phyloP scores from a whole-genome alignment of 2,888 invertebrate genomes.

The Macrosoma leucophasiata region DNA sequence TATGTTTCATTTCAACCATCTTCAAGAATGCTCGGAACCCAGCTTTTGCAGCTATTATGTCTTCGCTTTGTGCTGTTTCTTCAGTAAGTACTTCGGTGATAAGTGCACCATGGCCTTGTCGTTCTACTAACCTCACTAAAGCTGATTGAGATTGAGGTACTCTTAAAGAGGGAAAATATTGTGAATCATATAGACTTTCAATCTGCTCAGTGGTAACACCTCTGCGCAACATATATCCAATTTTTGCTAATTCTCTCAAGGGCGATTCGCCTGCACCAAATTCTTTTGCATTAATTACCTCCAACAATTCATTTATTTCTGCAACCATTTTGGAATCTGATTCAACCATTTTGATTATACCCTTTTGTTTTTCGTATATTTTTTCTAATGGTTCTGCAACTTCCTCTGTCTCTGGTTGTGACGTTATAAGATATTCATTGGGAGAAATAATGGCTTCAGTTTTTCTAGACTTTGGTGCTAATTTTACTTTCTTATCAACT shows the following conservation, averaged over 20 bases:
- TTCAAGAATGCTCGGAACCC: slow-evolving; percentile 91
- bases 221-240: slow-evolving; percentile 84
- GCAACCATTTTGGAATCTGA: slow-evolving; percentile 77
- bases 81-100: slow-evolving; percentile 89
- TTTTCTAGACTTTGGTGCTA: slow-evolving; percentile 53
- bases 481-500: slow-evolving; percentile 70
- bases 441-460: slow-evolving; percentile 70
- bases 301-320: slow-evolving; percentile 85
- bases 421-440: slow-evolving; percentile 74
- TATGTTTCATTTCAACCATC: slow-evolving; percentile 88
- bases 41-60: slow-evolving; percentile 84
- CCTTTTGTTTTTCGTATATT: slow-evolving; percentile 71
- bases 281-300: slow-evolving; percentile 83
- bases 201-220: slow-evolving; percentile 86
- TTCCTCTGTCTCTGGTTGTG: slow-evolving; percentile 75
- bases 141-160: slow-evolving; percentile 90
- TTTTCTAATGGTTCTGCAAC: slow-evolving; percentile 70
- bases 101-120: slow-evolving; percentile 86
- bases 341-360: slow-evolving; percentile 71
- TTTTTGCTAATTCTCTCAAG: slow-evolving; percentile 86
- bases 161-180: slow-evolving; percentile 85
- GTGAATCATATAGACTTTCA: slow-evolving; percentile 84
- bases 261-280: slow-evolving; percentile 89
- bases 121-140: slow-evolving; percentile 87
- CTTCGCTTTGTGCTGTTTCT: slow-evolving; percentile 86